A percentile compares a stretch with the other conserved stretches of the same genome.
These are phyloP conservation scores for Acipenser oxyrinchus DNA, from an alignment of 2,797 vertebrate species.

Conservation along the genomic window DNA sequence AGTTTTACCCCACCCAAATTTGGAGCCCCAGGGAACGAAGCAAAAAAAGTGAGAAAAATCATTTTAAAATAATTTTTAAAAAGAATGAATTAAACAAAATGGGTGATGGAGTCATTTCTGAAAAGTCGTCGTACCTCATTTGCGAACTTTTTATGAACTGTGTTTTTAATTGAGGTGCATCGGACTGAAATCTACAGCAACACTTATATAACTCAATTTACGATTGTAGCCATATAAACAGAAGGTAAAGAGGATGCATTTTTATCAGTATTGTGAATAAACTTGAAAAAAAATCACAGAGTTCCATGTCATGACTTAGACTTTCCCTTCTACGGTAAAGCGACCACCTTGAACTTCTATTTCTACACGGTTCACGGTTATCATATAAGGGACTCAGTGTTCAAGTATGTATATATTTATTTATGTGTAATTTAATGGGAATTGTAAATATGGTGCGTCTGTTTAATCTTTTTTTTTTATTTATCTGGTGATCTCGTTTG, in stretches of 20 bases:
- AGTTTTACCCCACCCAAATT: constrained; percentile 46
- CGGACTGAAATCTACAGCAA: constrained; percentile 79
- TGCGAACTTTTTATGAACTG: constrained; percentile 47
- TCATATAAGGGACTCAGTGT: constrained; percentile 96
- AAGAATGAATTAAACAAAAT: constrained; percentile 41
- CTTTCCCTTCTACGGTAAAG: constrained; percentile 75
- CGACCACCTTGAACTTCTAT: constrained; percentile 92
- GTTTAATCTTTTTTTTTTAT: constrained; percentile 88
- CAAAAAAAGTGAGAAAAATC: constrained; percentile 2
- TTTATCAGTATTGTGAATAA: constrained; percentile 99
- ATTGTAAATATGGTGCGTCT: constrained; percentile 99
- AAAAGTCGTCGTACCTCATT: constrained; percentile 20
- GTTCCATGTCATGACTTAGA: constrained; percentile 88
- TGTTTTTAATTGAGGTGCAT: constrained; percentile 71
- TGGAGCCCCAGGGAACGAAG: constrained; percentile 50
- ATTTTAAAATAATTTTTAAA: neutral
- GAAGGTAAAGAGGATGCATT: constrained; percentile 79
- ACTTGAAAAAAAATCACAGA: constrained; percentile 85
- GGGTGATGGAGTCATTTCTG: constrained; percentile 63
- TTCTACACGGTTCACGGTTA: constrained; percentile 89
- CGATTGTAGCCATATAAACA: constrained; percentile 79
- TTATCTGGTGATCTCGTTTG: constrained; percentile 96
- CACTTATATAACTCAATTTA: constrained; percentile 76
- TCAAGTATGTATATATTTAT: constrained; percentile 99
- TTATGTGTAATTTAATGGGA: constrained; percentile 99